These are phyloP conservation scores for Colinus virginianus DNA, from an alignment of 2,113 vertebrate species.

Conservation along the genomic window DNA sequence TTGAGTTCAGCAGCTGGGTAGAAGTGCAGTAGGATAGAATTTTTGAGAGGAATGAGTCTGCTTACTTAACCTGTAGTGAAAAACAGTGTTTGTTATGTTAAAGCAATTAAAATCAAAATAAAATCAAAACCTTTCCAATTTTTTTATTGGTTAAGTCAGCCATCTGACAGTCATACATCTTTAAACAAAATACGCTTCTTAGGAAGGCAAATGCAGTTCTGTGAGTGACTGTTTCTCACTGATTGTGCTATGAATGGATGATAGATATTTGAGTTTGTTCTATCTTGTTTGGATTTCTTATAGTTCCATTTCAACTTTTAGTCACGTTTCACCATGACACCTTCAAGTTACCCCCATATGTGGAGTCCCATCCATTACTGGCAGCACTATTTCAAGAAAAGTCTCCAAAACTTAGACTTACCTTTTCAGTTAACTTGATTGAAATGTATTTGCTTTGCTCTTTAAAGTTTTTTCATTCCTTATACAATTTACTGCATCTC, in stretches of 20 bases:
- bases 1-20: neutral
- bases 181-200: neutral
- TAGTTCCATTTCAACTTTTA: no score
- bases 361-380: neutral
- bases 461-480: neutral
- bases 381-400: neutral
- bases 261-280: neutral
- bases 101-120: neutral
- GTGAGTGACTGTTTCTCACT: neutral
- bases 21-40: neutral
- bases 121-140: rapidly evolving
- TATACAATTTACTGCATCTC: neutral
- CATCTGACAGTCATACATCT: neutral
- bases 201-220: neutral
- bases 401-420: neutral
- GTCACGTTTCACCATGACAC: no score
- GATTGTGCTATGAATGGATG: neutral
- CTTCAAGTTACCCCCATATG: neutral
- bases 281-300: no score
- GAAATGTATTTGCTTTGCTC: neutral
- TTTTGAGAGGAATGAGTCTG: neutral
- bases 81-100: neutral
- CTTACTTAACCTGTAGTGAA: neutral
- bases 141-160: neutral
- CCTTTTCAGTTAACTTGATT: neutral